Evolutionary conservation across 1,140 invertebrate species (phyloP).

Genomic region (Caerostris extrusa): DNA sequence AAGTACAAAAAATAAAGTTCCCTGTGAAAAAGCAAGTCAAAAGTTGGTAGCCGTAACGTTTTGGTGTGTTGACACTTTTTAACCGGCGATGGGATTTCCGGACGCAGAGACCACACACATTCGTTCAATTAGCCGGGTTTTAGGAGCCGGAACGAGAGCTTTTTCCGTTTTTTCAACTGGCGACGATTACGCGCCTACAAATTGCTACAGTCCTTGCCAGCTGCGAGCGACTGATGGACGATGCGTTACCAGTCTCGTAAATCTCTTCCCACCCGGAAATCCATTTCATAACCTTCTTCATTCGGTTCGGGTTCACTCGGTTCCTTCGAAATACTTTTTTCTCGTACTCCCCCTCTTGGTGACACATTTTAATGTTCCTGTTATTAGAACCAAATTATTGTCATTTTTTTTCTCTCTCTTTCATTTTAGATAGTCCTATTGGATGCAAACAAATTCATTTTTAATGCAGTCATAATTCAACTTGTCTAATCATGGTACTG

Average conservation of each 20-base stretch:
- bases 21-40: neutral
- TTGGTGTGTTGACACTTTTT: conserved; percentile 57
- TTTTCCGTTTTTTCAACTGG: neutral
- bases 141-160: neutral
- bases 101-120: neutral
- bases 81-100: neutral
- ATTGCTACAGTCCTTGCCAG: neutral
- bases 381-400: too few relatives aligned
- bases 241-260: neutral
- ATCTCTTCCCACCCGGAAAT: too few relatives aligned
- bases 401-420: too few relatives aligned
- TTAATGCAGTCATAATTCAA: too few relatives aligned
- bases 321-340: too few relatives aligned
- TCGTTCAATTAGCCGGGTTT: conserved; percentile 19
- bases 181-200: neutral
- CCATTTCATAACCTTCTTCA: too few relatives aligned
- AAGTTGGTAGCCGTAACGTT: neutral
- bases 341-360: too few relatives aligned
- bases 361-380: too few relatives aligned
- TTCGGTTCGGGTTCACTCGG: too few relatives aligned
- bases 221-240: neutral
- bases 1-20: neutral
- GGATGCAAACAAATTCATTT: too few relatives aligned
- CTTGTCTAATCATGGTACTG: too few relatives aligned
- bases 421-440: too few relatives aligned